Conservation (phyloP, 2,797 vertebrate species). For the Pseudotriccus pelzelni region DNA sequence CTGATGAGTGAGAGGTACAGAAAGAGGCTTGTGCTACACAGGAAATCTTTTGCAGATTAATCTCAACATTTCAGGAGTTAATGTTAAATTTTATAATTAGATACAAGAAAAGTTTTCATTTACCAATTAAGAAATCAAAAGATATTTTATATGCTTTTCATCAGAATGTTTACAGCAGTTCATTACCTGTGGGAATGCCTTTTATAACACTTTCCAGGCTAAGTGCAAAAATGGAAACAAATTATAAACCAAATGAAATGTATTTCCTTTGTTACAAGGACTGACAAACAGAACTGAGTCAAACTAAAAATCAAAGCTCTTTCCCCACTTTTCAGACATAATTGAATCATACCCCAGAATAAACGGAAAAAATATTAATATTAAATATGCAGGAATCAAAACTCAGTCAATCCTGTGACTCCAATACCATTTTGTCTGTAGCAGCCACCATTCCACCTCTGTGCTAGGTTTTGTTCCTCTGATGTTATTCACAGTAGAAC, state of each 20-base stretch:
- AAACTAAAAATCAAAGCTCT: background rate
- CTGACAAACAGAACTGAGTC: background rate
- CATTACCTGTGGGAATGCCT: background rate
- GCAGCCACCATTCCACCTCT: background rate
- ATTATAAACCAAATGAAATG: background rate
- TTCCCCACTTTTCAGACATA: background rate
- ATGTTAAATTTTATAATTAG: background rate
- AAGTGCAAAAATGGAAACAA: background rate
- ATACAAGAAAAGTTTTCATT: background rate
- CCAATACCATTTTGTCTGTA: background rate
- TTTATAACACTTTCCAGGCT: background rate
- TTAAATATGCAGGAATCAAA: background rate
- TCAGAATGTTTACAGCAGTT: background rate
- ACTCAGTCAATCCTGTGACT: background rate
- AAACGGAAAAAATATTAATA: background rate
- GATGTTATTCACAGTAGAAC: background rate
- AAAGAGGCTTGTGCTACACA: background rate
- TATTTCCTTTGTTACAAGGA: background rate
- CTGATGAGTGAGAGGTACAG: background rate
- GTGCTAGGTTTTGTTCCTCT: background rate
- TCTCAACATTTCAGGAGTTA: background rate
- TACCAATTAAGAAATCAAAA: background rate
- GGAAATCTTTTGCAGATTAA: background rate
- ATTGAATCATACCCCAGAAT: background rate
- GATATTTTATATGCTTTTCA: background rate